Evolutionary conservation across 2,797 vertebrate species (phyloP).

Genomic region (Acipenser transmontanus): DNA sequence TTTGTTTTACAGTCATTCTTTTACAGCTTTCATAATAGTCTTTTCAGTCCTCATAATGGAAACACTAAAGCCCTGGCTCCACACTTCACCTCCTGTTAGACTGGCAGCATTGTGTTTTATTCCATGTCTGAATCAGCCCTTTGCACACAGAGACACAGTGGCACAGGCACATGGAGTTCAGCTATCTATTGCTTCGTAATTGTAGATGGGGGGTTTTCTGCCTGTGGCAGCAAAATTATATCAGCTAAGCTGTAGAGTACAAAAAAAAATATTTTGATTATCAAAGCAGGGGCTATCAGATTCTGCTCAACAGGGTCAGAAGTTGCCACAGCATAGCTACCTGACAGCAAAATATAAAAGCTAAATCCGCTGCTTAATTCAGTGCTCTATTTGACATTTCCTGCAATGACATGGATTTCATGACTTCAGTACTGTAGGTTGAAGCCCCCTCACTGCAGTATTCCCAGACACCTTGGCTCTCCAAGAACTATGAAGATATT

Average conservation of each 20-base stretch:
- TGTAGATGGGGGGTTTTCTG: too few species aligned
- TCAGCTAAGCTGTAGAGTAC: not conserved
- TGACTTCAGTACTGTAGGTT: constrained; percentile 31
- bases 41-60: constrained; percentile 4
- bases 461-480: constrained; percentile 22
- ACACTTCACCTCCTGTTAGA: not conserved
- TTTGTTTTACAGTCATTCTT: constrained; percentile 5
- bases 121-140: not conserved
- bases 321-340: constrained; percentile 33
- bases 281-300: constrained; percentile 5
- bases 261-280: not conserved
- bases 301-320: constrained; percentile 23
- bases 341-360: too few species aligned
- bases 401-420: constrained; percentile 33
- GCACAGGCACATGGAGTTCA: not conserved
- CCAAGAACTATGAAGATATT: constrained; percentile 27
- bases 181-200: too few species aligned
- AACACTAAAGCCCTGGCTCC: not conserved
- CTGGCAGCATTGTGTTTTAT: not conserved
- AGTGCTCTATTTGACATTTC: constrained; percentile 28
- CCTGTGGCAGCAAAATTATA: not conserved
- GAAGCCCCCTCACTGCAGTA: constrained; percentile 31
- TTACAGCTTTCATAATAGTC: not conserved
- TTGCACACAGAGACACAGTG: not conserved
- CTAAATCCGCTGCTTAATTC: too few species aligned